A percentile compares a stretch with the other conserved stretches of the same genome.
These are phyloP conservation scores for Melieria crassipennis DNA, from an alignment of 2,888 invertebrate species.

Conservation along the genomic window DNA sequence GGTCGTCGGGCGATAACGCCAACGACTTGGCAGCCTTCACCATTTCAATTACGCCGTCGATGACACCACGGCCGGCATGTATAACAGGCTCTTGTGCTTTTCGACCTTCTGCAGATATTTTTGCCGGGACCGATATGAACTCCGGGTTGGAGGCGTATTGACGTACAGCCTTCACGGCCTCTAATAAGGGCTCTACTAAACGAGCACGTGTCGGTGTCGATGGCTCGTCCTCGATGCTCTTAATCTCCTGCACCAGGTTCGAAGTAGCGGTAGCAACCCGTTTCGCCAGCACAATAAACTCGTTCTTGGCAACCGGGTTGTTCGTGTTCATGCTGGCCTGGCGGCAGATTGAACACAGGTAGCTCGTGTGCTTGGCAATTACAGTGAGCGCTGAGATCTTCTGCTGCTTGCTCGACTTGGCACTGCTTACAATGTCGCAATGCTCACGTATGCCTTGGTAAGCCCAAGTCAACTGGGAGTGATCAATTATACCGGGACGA, in stretches of 20 bases:
- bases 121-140: constrained; percentile 91
- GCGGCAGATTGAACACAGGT: constrained; percentile 94
- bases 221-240: constrained; percentile 86
- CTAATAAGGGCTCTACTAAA: constrained; percentile 85
- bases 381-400: constrained; percentile 91
- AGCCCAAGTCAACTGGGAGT: constrained; percentile 86
- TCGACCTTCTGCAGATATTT: constrained; percentile 85
- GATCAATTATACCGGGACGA: constrained; percentile 87
- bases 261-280: constrained; percentile 97
- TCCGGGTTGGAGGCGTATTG: constrained; percentile 94
- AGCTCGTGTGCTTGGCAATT: constrained; percentile 95
- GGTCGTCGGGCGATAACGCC: constrained; percentile 89
- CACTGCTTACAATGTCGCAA: constrained; percentile 79
- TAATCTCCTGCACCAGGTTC: constrained; percentile 92
- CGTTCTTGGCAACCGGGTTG: constrained; percentile 92
- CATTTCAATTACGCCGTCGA: constrained; percentile 90
- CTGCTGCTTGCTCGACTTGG: constrained; percentile 80
- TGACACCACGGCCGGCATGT: constrained; percentile 79
- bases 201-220: constrained; percentile 78
- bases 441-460: constrained; percentile 91
- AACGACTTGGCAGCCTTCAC: constrained; percentile 89
- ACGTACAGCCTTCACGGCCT: constrained; percentile 91
- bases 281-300: constrained; percentile 97
- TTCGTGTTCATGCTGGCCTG: constrained; percentile 89
- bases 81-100: constrained; percentile 88